Percentiles rank a stretch among this genome's conserved stretches.
These are phyloP conservation scores for Morone saxatilis DNA, from an alignment of 2,113 vertebrate species.

Conservation along the genomic window DNA sequence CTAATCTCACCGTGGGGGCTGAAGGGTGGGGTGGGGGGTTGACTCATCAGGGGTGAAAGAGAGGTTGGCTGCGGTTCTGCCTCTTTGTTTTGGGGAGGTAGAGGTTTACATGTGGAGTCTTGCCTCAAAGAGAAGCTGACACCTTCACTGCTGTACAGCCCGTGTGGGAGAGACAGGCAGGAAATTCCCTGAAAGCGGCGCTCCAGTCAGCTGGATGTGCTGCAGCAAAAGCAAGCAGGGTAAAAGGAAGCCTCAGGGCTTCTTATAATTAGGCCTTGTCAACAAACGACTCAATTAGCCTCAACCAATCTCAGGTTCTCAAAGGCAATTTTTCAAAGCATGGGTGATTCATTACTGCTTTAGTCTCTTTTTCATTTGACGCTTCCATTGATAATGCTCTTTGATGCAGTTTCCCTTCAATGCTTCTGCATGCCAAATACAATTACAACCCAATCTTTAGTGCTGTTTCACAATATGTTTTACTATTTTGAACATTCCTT, in stretches of 20 bases:
- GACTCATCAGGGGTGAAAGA: conserved; percentile 38
- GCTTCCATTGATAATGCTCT: conserved; percentile 11
- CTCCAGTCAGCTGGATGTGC: conserved; percentile 16
- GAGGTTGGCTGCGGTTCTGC: conserved; percentile 54
- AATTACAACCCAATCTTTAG: neutral
- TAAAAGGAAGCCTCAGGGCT: conserved; percentile 14
- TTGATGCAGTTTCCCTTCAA: conserved; percentile 18
- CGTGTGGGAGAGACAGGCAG: neutral
- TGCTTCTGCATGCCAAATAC: neutral
- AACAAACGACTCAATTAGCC: conserved; percentile 53
- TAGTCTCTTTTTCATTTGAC: neutral
- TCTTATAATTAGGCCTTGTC: conserved; percentile 22
- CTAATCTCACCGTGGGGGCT: neutral
- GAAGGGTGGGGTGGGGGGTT: neutral
- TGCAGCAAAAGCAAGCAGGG: conserved; percentile 17
- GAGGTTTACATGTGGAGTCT: conserved; percentile 21
- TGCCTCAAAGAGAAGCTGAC: conserved; percentile 27
- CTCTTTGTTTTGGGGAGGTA: conserved; percentile 22
- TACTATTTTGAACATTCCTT: neutral
- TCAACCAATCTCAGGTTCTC: conserved; percentile 44
- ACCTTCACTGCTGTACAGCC: neutral
- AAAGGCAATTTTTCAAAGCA: conserved; percentile 49
- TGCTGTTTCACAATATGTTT: neutral
- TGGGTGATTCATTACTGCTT: conserved; percentile 14
- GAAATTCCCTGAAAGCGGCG: neutral